phyloP scores from a whole-genome alignment of 37 sponge, comb jelly and placozoan species.

The Oscarella lobularis region DNA sequence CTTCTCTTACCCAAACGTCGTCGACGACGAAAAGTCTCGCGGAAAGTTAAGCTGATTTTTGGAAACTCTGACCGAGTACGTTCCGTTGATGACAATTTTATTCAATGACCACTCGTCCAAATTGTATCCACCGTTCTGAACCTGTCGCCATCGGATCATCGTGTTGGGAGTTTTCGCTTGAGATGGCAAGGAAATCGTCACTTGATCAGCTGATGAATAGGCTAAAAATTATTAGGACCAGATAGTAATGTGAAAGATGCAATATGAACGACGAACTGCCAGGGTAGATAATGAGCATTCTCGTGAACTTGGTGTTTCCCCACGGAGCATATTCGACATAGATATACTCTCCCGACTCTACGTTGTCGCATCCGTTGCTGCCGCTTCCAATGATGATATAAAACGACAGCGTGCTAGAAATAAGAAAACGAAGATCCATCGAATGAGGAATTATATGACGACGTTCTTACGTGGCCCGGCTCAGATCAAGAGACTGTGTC shows the following conservation, averaged over 20 bases:
- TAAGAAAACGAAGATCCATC: no score
- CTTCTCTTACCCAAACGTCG: no score
- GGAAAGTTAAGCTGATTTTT: no score
- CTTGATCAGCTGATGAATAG: neutral
- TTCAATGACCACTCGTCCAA: neutral
- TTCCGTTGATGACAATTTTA: neutral
- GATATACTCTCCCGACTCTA: neutral
- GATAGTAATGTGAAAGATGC: no score
- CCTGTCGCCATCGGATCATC: neutral
- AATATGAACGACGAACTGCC: neutral
- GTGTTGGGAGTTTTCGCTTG: neutral
- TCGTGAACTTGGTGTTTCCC: neutral
- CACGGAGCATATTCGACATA: neutral
- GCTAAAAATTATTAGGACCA: neutral
- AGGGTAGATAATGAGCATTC: neutral
- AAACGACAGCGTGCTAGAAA: neutral
- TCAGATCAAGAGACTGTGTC: slow-evolving; percentile 2
- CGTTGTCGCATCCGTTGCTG: slow-evolving; percentile 1
- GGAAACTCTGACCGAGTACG: no score
- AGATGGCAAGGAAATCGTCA: neutral
- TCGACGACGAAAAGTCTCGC: no score
- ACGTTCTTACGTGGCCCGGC: neutral
- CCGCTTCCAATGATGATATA: neutral
- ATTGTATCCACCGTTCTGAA: neutral
- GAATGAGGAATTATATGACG: no score